Percentiles rank a stretch among this genome's conserved stretches.
phyloP scores from a whole-genome alignment of 2,888 invertebrate genomes.

The Clivina fossor region DNA sequence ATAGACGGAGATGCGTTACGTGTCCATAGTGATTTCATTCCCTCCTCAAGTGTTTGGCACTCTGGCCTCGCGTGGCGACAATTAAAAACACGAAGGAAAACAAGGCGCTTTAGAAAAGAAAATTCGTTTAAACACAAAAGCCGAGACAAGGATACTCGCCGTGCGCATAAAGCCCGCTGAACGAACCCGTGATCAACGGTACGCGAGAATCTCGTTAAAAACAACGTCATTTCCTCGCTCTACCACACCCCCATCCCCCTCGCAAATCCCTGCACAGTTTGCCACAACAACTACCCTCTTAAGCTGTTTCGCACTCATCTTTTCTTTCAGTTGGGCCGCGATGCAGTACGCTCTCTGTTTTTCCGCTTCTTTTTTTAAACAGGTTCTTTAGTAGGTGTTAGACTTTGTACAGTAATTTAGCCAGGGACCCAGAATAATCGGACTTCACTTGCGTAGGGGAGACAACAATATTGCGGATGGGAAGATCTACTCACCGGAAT shows the following conservation, averaged over 20 bases:
- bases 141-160: not conserved
- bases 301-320: not conserved
- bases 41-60: constrained; percentile 8
- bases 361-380: constrained; percentile 46
- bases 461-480: not conserved
- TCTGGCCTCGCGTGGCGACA: constrained; percentile 11
- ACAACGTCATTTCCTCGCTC: constrained; percentile 47
- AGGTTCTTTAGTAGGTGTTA: constrained; percentile 50
- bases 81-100: constrained; percentile 31
- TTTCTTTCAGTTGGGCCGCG: not conserved
- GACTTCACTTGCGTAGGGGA: constrained; percentile 1
- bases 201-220: constrained; percentile 52
- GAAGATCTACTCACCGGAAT: not conserved
- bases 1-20: not conserved
- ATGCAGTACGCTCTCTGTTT: constrained; percentile 42
- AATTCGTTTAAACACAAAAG: constrained; percentile 33
- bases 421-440: constrained; percentile 20
- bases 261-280: not conserved
- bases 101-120: constrained; percentile 33
- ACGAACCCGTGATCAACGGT: constrained; percentile 20
- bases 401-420: constrained; percentile 38
- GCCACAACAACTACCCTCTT: not conserved
- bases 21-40: constrained; percentile 7
- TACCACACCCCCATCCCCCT: not conserved
- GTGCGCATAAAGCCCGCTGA: constrained; percentile 9